phyloP scores from a whole-genome alignment of 1,140 invertebrate genomes.

The Drosophila setifemur region DNA sequence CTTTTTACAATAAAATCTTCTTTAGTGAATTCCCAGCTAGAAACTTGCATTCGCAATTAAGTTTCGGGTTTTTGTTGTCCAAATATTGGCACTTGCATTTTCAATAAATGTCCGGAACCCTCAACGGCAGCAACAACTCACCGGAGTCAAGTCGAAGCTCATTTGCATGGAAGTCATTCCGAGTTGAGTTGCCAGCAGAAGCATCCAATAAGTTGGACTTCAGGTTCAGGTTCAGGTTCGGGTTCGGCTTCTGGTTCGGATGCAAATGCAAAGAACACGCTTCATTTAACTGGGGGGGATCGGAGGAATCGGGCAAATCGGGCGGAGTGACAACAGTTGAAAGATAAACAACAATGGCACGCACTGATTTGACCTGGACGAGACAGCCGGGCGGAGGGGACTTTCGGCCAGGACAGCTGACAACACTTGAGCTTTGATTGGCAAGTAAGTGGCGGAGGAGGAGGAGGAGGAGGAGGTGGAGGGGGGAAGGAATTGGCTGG shows the following conservation, averaged over 20 bases:
- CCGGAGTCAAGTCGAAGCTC: constrained; percentile 41
- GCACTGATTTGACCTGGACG: constrained; percentile 63
- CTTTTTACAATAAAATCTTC: background rate
- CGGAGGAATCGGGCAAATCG: background rate
- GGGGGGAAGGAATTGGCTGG: constrained; percentile 66
- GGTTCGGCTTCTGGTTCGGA: constrained; percentile 16
- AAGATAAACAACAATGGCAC: constrained; percentile 75
- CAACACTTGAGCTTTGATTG: constrained; percentile 74
- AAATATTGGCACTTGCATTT: constrained; percentile 77
- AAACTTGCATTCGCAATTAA: constrained; percentile 64
- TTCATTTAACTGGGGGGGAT: constrained; percentile 46
- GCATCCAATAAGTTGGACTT: constrained; percentile 41
- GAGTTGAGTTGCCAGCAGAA: constrained; percentile 21
- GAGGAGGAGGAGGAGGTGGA: constrained; percentile 9
- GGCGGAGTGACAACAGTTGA: constrained; percentile 20
- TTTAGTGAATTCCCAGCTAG: background rate
- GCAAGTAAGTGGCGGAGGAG: constrained; percentile 26
- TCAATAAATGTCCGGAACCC: constrained; percentile 64
- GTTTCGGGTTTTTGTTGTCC: constrained; percentile 69
- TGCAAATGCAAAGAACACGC: constrained; percentile 55
- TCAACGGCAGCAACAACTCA: constrained; percentile 23
- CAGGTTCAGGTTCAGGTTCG: constrained; percentile 39
- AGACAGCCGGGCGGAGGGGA: background rate
- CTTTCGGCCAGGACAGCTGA: constrained; percentile 45
- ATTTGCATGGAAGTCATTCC: constrained; percentile 61